A percentile compares a stretch with the other conserved stretches of the same genome.
Evolutionary conservation across 1,140 invertebrate genomes (phyloP).

Genomic region (Orussus abietinus): DNA sequence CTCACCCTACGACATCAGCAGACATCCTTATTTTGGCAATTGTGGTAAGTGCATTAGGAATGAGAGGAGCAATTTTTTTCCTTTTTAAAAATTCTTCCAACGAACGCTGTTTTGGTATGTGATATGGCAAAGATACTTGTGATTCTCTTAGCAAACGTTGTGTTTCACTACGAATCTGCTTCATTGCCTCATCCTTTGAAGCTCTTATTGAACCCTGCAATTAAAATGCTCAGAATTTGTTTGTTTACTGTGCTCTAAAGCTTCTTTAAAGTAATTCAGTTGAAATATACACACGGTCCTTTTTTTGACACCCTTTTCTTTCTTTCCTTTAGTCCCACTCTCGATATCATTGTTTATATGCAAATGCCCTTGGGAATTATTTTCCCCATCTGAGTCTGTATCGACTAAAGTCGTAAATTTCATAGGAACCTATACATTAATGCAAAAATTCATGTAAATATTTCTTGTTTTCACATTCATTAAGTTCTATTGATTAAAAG

Average conservation of each 20-base stretch:
- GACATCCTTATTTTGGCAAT: slow-evolving; percentile 45
- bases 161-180: slow-evolving; percentile 56
- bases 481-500: background rate
- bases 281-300: slow-evolving; percentile 10
- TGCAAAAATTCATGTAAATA: background rate
- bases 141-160: slow-evolving; percentile 69
- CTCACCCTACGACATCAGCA: slow-evolving; percentile 37
- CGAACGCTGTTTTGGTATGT: slow-evolving; percentile 68
- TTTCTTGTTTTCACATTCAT: slow-evolving; percentile 6
- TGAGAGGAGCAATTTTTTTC: slow-evolving; percentile 28
- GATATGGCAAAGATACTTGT: slow-evolving; percentile 70
- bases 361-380: too few relatives aligned
- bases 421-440: background rate
- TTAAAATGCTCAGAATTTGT: slow-evolving; percentile 1
- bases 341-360: too few relatives aligned
- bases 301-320: slow-evolving; percentile 10
- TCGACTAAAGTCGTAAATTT: slow-evolving; percentile 11
- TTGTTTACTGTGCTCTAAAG: slow-evolving; percentile 10
- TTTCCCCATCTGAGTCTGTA: slow-evolving; percentile 8
- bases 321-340: too few relatives aligned
- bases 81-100: slow-evolving; percentile 68
- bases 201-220: slow-evolving; percentile 30
- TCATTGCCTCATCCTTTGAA: slow-evolving; percentile 44
- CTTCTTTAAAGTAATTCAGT: background rate
- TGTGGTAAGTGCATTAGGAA: slow-evolving; percentile 37